Conservation (phyloP, 2,113 vertebrate genomes). For the Neopipo cinnamomea region DNA sequence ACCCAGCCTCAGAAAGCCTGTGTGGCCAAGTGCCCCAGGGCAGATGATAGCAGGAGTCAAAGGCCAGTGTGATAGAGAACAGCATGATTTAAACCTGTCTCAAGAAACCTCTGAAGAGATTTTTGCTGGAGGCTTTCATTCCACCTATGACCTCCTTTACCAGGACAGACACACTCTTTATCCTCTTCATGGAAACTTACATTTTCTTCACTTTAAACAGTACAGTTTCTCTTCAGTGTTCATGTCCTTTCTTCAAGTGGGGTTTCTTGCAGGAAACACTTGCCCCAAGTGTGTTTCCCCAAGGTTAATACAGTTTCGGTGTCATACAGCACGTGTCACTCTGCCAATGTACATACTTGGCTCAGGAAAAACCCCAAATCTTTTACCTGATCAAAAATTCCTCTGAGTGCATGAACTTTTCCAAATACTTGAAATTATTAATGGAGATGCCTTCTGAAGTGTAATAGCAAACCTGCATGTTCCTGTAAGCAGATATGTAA, state of each 20-base stretch:
- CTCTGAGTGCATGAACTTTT: not conserved
- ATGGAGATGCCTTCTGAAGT: not conserved
- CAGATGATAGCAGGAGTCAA: slow-evolving; percentile 45
- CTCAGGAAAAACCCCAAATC: not conserved
- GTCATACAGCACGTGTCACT: fast-evolving
- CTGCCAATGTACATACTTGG: not conserved
- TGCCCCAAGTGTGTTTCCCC: not conserved
- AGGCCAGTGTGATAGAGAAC: not conserved
- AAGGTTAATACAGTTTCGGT: not conserved
- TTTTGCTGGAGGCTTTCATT: slow-evolving; percentile 40
- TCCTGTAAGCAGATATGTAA: not conserved
- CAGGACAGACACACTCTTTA: not conserved
- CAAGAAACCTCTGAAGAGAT: slow-evolving; percentile 31
- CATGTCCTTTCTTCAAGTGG: not conserved
- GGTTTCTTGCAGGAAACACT: not conserved
- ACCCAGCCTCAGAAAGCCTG: not conserved
- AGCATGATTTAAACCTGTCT: slow-evolving; percentile 38
- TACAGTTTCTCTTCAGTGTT: not conserved
- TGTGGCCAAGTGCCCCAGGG: slow-evolving; percentile 31
- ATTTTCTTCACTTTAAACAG: not conserved
- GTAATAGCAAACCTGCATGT: not conserved
- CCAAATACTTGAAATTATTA: slow-evolving; percentile 24
- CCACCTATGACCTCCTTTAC: slow-evolving; percentile 36
- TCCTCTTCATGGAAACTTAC: not conserved
- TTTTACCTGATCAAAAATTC: slow-evolving; percentile 31